Conservation (phyloP, 2,797 vertebrate genomes). For the Heliangelus exortis region DNA sequence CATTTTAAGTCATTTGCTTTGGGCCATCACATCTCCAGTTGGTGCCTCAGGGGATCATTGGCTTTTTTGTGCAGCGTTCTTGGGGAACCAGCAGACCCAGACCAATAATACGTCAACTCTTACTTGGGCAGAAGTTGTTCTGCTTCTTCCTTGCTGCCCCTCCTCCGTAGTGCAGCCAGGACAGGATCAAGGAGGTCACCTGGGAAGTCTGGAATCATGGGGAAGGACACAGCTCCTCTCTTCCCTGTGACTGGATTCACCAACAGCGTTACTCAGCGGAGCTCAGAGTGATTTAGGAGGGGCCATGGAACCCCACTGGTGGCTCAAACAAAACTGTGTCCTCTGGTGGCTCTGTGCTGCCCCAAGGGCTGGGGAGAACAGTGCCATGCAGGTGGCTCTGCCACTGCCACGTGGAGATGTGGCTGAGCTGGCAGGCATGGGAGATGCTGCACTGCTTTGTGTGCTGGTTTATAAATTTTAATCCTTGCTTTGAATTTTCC, state of each 20-base stretch:
- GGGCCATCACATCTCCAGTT: neutral
- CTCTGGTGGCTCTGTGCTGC: neutral
- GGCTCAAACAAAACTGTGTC: neutral
- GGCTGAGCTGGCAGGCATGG: neutral
- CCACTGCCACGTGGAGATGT: fast-evolving
- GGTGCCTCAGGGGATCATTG: neutral
- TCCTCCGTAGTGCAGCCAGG: neutral
- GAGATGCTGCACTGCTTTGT: conserved; percentile 16
- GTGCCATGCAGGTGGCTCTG: neutral
- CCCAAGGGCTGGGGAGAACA: neutral
- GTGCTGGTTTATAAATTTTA: conserved; percentile 52
- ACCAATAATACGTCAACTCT: neutral
- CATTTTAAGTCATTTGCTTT: neutral
- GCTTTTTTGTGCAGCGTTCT: neutral
- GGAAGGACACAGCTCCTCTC: neutral
- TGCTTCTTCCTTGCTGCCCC: neutral
- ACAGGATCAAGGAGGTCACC: neutral
- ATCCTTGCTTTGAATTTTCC: conserved; percentile 59
- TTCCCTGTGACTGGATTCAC: neutral
- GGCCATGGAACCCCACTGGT: neutral
- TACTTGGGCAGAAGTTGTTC: neutral
- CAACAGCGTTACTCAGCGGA: neutral
- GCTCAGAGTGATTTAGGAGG: neutral
- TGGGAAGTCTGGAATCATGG: neutral
- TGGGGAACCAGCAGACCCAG: neutral